Base-by-base conservation (phyloP, 2,888 invertebrate genomes). In the Luperina nickerlii region DNA sequence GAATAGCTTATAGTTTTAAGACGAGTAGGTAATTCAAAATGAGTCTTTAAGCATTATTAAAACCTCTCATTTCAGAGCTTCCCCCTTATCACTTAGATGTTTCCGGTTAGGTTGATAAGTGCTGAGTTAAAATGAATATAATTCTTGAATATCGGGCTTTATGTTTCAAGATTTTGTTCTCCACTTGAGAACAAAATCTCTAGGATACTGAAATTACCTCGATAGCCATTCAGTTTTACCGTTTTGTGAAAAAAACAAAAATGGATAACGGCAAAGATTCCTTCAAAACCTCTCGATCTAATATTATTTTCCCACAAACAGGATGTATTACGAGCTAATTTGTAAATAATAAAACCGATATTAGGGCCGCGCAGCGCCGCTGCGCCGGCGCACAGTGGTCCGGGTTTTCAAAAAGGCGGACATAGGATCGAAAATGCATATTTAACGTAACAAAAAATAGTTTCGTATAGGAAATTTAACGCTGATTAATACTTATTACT, bases 341-440 rank as follows among this genome's bases (percentile, higher is more conserved):
- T 87, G 83, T 88, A 88, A 90, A 88, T 91, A 91, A 90, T 91
- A 87, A 83, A 85, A 89, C 83, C 80, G 89, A 89, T 88, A 90
- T 92, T 89, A 92, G 88, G 88, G 78, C 81, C 85, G 82, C 38
- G 78, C 77, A 63, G 83, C 85, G 69, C 74, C 79, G 81, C 74
- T 77, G 83, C 87, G 62, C 86, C 18, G n/a, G n/a, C n/a, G n/a
- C n/a, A n/a, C n/a, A n/a, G n/a, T n/a, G n/a, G n/a, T n/a, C n/a
- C n/a, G n/a, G n/a, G n/a, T n/a, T n/a, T n/a, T n/a, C n/a, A n/a
- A n/a, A n/a, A n/a, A n/a, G n/a, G n/a, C n/a, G n/a, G n/a, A n/a
- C n/a, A n/a, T n/a, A n/a, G n/a, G n/a, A n/a, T n/a, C n/a, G n/a
- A n/a, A n/a, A n/a, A n/a, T n/a, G n/a, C n/a, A n/a, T n/a, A n/a